Evolutionary conservation across 2,113 vertebrate species (phyloP).

Genomic region (Poecilia latipinna): DNA sequence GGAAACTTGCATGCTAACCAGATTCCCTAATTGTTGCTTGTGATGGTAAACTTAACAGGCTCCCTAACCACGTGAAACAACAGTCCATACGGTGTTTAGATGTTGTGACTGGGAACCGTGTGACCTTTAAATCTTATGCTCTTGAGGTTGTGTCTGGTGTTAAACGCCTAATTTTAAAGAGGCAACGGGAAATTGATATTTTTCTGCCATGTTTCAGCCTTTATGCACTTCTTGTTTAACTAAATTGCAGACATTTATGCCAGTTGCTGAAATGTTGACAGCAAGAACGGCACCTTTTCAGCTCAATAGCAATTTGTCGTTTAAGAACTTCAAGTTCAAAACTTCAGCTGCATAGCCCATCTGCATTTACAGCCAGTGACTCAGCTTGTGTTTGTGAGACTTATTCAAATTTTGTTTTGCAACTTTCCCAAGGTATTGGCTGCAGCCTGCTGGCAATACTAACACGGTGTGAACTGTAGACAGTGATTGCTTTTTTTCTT

Average conservation of each 20-base stretch:
- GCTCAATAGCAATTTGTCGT: slow-evolving; percentile 54
- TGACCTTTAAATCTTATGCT: slow-evolving; percentile 9
- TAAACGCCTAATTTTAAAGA: slow-evolving; percentile 39
- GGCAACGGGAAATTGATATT: slow-evolving; percentile 46
- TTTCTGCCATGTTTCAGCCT: slow-evolving; percentile 20
- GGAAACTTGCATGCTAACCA: too few relatives aligned
- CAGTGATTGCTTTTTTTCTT: slow-evolving; percentile 58
- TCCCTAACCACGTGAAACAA: too few relatives aligned
- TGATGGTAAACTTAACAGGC: too few relatives aligned
- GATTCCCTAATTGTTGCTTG: too few relatives aligned
- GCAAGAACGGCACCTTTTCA: slow-evolving; percentile 57
- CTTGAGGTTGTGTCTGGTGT: slow-evolving; percentile 3
- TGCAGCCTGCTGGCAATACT: slow-evolving; percentile 44
- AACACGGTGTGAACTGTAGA: slow-evolving; percentile 43
- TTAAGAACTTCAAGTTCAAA: slow-evolving; percentile 54
- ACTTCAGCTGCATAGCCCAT: slow-evolving; percentile 41
- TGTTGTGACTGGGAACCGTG: slow-evolving; percentile 11
- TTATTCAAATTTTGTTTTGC: slow-evolving; percentile 56
- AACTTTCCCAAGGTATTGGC: slow-evolving; percentile 51
- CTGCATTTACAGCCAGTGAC: slow-evolving; percentile 32
- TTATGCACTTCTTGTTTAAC: slow-evolving; percentile 63
- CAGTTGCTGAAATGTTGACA: slow-evolving; percentile 67
- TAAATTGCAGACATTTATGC: slow-evolving; percentile 39
- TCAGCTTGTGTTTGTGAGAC: slow-evolving; percentile 45
- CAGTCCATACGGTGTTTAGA: background rate